phyloP scores from a whole-genome alignment of 1,140 invertebrate species.

The Hyles euphorbiae region DNA sequence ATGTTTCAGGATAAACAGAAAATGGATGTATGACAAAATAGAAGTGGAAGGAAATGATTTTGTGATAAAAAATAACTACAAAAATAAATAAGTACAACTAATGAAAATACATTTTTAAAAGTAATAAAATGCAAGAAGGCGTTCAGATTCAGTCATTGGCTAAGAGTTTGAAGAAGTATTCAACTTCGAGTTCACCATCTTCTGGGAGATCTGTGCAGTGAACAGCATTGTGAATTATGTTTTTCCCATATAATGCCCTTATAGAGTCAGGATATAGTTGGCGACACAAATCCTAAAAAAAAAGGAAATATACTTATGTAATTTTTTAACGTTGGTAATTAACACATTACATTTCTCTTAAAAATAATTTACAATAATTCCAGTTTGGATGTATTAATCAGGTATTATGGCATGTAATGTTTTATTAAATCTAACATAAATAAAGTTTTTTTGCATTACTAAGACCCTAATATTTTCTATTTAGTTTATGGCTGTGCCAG shows the following conservation, averaged over 20 bases:
- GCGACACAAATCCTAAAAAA: constrained; percentile 86
- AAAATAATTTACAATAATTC: no score
- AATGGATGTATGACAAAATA: constrained; percentile 74
- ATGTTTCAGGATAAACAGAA: constrained; percentile 65
- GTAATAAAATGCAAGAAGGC: constrained; percentile 14
- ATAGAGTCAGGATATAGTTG: constrained; percentile 89
- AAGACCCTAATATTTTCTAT: no score
- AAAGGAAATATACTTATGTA: constrained; percentile 1
- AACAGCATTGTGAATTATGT: constrained; percentile 90
- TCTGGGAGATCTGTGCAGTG: constrained; percentile 95
- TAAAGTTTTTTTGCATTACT: no score
- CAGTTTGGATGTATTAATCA: no score
- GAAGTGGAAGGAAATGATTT: constrained; percentile 73
- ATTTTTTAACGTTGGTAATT: no score
- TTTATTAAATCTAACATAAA: no score
- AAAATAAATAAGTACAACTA: constrained; percentile 29
- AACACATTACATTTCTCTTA: no score
- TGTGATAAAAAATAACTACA: constrained; percentile 62
- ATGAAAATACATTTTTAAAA: neutral
- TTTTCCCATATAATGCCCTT: constrained; percentile 89
- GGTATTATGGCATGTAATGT: no score
- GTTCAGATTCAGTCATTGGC: constrained; percentile 36
- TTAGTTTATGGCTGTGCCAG: no score
- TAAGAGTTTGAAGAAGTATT: constrained; percentile 87
- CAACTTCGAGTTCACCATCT: constrained; percentile 89